A percentile compares a stretch with the other conserved stretches of the same genome.
phyloP scores from a whole-genome alignment of 2,797 vertebrate genomes.

The Ptychobarbus kaznakovi region DNA sequence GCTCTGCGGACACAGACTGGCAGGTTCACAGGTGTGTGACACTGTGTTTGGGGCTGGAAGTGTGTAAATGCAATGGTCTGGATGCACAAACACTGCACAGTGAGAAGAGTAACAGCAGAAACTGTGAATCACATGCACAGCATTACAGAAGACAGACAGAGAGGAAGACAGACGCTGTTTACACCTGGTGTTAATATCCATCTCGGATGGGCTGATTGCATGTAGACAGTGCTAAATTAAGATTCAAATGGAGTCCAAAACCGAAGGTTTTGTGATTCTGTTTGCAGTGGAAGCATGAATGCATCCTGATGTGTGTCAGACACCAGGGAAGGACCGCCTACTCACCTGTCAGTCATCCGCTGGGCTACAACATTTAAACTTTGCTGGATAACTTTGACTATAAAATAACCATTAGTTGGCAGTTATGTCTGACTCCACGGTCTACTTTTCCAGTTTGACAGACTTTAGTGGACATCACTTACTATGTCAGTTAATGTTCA shows the following conservation, averaged over 20 bases:
- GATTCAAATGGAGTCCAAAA: not conserved
- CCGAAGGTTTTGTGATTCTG: not conserved
- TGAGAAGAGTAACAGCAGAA: not conserved
- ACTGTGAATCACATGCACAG: not conserved
- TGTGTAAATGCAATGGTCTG: conserved; percentile 16
- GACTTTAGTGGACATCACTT: not conserved
- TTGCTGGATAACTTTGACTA: not conserved
- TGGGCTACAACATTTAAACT: not conserved
- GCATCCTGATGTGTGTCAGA: not conserved
- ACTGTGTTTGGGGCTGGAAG: not conserved
- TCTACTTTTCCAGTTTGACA: not conserved
- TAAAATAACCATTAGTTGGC: not conserved
- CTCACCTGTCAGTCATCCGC: not conserved
- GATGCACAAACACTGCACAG: conserved; percentile 13
- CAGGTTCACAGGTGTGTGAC: not conserved
- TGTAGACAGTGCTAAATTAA: conserved; percentile 1
- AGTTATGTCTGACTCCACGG: not conserved
- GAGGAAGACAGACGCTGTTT: conserved; percentile 8
- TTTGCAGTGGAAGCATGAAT: not conserved
- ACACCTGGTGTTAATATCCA: conserved; percentile 10
- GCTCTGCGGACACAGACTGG: not conserved
- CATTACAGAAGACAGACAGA: not conserved
- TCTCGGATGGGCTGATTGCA: not conserved
- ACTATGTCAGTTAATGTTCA: not conserved
- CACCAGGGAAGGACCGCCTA: not conserved